phyloP scores from a whole-genome alignment of 2,113 vertebrate species.

The Aythya baeri region DNA sequence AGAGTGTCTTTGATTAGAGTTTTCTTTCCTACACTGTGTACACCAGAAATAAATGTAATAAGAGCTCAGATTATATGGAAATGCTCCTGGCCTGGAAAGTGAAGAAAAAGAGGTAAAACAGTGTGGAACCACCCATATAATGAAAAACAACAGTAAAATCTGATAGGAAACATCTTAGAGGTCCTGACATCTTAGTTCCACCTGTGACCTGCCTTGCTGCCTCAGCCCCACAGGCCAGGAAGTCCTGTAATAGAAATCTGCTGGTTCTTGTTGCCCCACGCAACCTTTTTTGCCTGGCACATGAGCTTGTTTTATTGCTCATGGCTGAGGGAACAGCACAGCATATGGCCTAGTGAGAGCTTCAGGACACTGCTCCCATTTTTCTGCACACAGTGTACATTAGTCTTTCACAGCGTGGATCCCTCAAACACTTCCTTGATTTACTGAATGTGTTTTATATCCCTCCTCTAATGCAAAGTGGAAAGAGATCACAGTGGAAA shows the following conservation, averaged over 20 bases:
- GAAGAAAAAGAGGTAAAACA: background rate
- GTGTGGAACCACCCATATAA: fast-evolving
- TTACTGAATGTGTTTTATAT: background rate
- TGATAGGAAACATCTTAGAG: background rate
- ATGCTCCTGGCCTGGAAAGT: background rate
- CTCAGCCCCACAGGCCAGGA: background rate
- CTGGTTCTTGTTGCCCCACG: background rate
- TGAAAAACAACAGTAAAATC: background rate
- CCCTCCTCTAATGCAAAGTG: background rate
- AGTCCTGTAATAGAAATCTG: background rate
- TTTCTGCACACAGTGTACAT: background rate
- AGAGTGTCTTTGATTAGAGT: background rate
- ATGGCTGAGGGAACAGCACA: background rate
- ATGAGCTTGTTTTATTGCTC: background rate
- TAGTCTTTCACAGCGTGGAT: background rate
- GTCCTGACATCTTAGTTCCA: background rate
- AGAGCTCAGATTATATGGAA: background rate
- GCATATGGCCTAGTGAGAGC: background rate
- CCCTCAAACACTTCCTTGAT: background rate
- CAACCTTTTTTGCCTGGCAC: background rate
- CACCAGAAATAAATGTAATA: background rate
- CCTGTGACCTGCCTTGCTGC: background rate
- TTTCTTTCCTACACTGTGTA: background rate
- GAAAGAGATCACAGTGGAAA: background rate
- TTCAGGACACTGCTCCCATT: background rate